Percentiles rank a stretch among this genome's conserved stretches.
phyloP scores from a whole-genome alignment of 2,113 vertebrate genomes.

The Myrmecobius fasciatus region DNA sequence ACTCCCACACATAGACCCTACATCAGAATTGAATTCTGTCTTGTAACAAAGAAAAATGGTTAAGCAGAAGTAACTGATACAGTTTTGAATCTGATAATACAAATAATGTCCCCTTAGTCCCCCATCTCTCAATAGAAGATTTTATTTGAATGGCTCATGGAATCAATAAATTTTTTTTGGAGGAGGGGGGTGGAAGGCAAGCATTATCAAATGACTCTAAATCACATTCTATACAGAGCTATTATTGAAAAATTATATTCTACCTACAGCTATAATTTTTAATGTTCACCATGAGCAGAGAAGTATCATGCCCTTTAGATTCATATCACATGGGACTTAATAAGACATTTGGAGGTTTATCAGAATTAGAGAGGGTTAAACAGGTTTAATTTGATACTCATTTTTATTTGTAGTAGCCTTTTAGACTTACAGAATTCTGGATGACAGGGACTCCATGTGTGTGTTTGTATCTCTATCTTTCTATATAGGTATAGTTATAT shows the following conservation, averaged over 20 bases:
- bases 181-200: background rate
- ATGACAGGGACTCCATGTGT: background rate
- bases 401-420: background rate
- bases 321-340: conserved; percentile 9
- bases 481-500: too few relatives aligned
- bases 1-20: background rate
- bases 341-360: conserved; percentile 4
- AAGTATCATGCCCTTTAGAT: background rate
- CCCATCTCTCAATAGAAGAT: background rate
- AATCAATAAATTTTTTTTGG: conserved; percentile 25
- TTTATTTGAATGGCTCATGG: conserved; percentile 48
- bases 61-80: background rate
- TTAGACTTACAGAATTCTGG: background rate
- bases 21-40: background rate
- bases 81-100: background rate
- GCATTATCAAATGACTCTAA: background rate
- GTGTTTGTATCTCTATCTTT: too few relatives aligned
- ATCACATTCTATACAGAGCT: accelerated
- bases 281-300: background rate
- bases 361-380: background rate
- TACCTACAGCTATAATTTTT: background rate
- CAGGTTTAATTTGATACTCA: background rate
- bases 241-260: background rate
- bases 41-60: background rate
- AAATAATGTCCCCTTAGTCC: background rate